phyloP scores from a whole-genome alignment of 1,140 invertebrate genomes.

The Drosophila arawakana region DNA sequence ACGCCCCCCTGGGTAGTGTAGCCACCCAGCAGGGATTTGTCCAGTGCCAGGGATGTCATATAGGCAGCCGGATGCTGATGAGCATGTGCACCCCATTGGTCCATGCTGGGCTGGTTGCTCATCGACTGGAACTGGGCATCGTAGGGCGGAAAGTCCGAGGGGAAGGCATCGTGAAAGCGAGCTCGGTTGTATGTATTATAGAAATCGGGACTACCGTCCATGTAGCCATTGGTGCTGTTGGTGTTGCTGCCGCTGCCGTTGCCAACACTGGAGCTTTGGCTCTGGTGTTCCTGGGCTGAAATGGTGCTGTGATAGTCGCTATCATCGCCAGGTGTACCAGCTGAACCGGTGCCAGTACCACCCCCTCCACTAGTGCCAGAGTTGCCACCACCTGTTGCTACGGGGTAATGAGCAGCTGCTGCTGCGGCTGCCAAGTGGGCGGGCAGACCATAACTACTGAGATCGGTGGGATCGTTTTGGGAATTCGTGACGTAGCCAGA shows the following conservation, averaged over 20 bases:
- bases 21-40: conserved; percentile 77
- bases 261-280: conserved; percentile 85
- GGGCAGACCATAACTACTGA: conserved; percentile 75
- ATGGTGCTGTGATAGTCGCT: conserved; percentile 77
- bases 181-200: conserved; percentile 85
- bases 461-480: conserved; percentile 81
- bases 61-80: conserved; percentile 83
- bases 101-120: conserved; percentile 88
- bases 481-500: conserved; percentile 54
- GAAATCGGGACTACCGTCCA: conserved; percentile 91
- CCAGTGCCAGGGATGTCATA: conserved; percentile 77
- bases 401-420: conserved; percentile 55
- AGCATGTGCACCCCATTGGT: conserved; percentile 86
- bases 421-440: conserved; percentile 66
- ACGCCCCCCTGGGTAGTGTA: conserved; percentile 81
- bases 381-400: conserved; percentile 35
- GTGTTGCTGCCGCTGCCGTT: conserved; percentile 64
- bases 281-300: conserved; percentile 89
- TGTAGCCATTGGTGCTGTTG: conserved; percentile 69
- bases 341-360: conserved; percentile 37
- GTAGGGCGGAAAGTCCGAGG: conserved; percentile 85
- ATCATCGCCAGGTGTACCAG: conserved; percentile 59
- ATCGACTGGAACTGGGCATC: conserved; percentile 93
- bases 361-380: conserved; percentile 37
- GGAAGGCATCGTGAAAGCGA: conserved; percentile 69